A percentile compares a stretch with the other conserved stretches of the same genome.
These are phyloP conservation scores for Melanerpes aurifrons DNA, from an alignment of 2,113 vertebrate genomes.

Conservation along the genomic window DNA sequence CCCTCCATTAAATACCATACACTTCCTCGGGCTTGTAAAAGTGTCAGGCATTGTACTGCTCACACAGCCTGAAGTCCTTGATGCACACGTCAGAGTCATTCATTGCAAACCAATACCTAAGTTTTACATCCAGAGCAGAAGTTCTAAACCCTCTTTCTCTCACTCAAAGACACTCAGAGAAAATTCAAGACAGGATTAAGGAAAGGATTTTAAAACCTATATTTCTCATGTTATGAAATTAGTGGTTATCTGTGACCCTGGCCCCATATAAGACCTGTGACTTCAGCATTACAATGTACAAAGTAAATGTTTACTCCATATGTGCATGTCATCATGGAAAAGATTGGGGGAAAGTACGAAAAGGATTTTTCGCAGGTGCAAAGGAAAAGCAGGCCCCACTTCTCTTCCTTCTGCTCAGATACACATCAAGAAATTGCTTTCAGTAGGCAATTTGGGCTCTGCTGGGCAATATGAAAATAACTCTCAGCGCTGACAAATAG, in stretches of 20 bases:
- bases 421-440: not conserved
- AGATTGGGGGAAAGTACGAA: accelerated
- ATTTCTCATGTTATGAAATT: not conserved
- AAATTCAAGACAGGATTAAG: not conserved
- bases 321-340: not conserved
- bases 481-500: not conserved
- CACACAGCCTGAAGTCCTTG: not conserved
- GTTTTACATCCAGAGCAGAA: not conserved
- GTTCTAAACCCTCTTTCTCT: not conserved
- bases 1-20: not conserved
- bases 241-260: not conserved
- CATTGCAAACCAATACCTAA: not conserved
- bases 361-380: not conserved
- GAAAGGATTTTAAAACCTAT: not conserved
- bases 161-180: not conserved
- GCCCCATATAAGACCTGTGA: not conserved
- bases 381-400: not conserved
- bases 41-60: not conserved
- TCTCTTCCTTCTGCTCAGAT: not conserved
- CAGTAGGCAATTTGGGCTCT: not conserved
- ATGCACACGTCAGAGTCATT: not conserved
- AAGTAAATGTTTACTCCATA: not conserved
- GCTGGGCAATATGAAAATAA: not conserved
- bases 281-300: not conserved
- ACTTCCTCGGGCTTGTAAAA: not conserved